A percentile compares a stretch with the other conserved stretches of the same genome.
Evolutionary conservation across 2,888 invertebrate species (phyloP).

Genomic region (Prenolepis imparis): DNA sequence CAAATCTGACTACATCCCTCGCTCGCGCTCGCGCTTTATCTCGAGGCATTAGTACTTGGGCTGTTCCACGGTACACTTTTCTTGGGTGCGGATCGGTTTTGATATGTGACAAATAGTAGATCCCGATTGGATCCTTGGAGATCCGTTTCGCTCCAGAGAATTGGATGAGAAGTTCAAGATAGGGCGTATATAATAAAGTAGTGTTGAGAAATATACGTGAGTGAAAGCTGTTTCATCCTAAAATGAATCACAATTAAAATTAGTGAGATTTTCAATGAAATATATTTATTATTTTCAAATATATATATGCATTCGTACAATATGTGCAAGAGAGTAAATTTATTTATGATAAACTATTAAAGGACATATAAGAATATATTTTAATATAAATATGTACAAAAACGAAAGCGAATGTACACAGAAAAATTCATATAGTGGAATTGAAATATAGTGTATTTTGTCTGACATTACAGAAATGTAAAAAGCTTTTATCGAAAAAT

Average conservation of each 20-base stretch:
- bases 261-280: constrained; percentile 5
- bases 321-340: not conserved
- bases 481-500: not conserved
- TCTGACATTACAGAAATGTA: not conserved
- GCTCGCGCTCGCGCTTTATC: constrained; percentile 58
- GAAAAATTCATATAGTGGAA: not conserved
- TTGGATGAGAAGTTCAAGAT: not conserved
- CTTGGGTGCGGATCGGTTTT: constrained; percentile 24
- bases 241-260: not conserved
- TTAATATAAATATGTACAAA: not conserved
- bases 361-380: not conserved
- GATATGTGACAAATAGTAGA: constrained; percentile 7
- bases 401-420: not conserved
- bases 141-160: constrained; percentile 24
- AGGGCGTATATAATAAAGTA: constrained; percentile 26
- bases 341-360: not conserved
- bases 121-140: constrained; percentile 13
- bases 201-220: constrained; percentile 14
- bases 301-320: not conserved
- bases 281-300: constrained; percentile 20
- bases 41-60: constrained; percentile 62
- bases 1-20: constrained; percentile 64
- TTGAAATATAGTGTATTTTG: not conserved
- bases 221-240: not conserved
- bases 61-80: constrained; percentile 51